Conservation (phyloP, 2,113 vertebrate genomes). For the Hemichromis elongatus region DNA sequence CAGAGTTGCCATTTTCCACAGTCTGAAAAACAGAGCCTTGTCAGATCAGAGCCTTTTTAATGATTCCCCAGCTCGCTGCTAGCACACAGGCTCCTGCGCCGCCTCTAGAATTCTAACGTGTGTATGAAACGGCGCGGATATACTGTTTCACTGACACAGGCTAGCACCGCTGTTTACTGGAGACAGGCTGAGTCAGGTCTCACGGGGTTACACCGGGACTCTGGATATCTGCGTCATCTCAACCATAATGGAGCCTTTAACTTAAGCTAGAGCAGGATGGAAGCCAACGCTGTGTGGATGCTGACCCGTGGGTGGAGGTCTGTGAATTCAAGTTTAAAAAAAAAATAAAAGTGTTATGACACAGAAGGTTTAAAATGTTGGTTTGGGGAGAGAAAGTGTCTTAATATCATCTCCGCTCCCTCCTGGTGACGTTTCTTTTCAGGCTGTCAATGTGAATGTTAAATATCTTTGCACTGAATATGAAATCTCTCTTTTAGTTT, state of each 20-base stretch:
- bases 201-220: not conserved
- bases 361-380: conserved; percentile 10
- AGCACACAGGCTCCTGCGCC: not conserved
- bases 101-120: not conserved
- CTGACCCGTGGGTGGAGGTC: not conserved
- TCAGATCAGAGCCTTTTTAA: not conserved
- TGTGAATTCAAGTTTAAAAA: not conserved
- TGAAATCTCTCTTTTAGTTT: not conserved
- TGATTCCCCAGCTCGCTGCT: not conserved
- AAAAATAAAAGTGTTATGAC: not conserved
- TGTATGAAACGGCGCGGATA: not conserved
- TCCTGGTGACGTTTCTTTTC: not conserved
- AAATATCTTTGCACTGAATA: not conserved
- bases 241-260: conserved; percentile 47
- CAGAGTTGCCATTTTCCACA: not conserved
- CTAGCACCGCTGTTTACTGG: conserved; percentile 21
- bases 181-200: conserved; percentile 35
- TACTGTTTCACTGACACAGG: not conserved
- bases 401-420: not conserved
- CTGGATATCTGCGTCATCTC: conserved; percentile 37
- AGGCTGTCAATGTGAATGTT: not conserved
- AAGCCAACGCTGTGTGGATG: not conserved
- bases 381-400: not conserved
- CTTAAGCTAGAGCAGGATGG: not conserved
- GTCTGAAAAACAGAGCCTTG: not conserved